phyloP scores from a whole-genome alignment of 2,888 invertebrate genomes.

The Syrphus vitripennis region DNA sequence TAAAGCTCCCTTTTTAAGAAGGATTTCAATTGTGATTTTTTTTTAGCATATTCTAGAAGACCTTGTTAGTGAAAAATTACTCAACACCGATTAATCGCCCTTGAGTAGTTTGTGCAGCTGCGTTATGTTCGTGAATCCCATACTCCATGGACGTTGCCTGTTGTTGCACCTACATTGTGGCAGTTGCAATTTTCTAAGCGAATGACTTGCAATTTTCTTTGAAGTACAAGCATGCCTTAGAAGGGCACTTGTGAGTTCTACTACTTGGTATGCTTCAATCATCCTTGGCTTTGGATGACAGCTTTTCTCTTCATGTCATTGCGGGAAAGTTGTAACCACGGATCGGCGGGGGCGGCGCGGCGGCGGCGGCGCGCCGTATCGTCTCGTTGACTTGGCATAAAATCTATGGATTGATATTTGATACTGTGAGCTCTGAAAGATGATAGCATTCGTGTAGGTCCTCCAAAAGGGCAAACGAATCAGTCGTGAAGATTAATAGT shows the following conservation, averaged over 20 bases:
- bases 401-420: conserved; percentile 22
- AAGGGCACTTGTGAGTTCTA: conserved; percentile 53
- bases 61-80: conserved; percentile 51
- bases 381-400: conserved; percentile 54
- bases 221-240: conserved; percentile 53
- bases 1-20: neutral
- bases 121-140: conserved; percentile 9
- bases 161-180: conserved; percentile 42
- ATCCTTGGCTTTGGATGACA: conserved; percentile 58
- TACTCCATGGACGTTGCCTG: conserved; percentile 49
- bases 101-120: conserved; percentile 36
- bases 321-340: conserved; percentile 43
- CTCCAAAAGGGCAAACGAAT: conserved; percentile 65
- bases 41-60: neutral
- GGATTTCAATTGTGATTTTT: neutral
- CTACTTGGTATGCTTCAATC: conserved; percentile 53
- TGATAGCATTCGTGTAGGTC: conserved; percentile 38
- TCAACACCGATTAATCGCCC: conserved; percentile 56
- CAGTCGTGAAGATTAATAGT: conserved; percentile 69
- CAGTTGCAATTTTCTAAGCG: conserved; percentile 66
- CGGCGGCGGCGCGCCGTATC: neutral
- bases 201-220: conserved; percentile 70
- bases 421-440: conserved; percentile 1
- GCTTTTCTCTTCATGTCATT: conserved; percentile 60
- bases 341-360: no score